These are phyloP conservation scores for Muscicapa comitata DNA, from an alignment of 2,797 vertebrate species.

Conservation along the genomic window DNA sequence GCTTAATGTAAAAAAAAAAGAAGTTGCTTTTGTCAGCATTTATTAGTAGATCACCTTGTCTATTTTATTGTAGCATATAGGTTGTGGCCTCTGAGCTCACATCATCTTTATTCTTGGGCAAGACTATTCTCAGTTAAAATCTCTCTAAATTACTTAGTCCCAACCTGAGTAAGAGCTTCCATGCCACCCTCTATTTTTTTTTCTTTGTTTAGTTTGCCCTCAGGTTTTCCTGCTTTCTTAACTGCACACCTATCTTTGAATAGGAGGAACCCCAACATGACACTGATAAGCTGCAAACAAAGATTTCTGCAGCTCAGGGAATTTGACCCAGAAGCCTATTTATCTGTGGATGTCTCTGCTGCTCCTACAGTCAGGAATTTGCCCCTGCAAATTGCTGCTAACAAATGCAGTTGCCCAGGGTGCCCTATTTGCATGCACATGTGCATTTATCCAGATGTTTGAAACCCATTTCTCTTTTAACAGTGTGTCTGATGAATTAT, in stretches of 20 bases:
- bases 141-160: background rate
- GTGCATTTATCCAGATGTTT: background rate
- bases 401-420: background rate
- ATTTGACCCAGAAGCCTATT: background rate
- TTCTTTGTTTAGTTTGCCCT: background rate
- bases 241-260: background rate
- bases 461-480: background rate
- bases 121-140: background rate
- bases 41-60: rapidly evolving
- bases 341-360: background rate
- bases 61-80: background rate
- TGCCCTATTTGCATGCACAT: background rate
- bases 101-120: background rate
- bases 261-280: background rate
- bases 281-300: background rate
- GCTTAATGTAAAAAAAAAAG: background rate
- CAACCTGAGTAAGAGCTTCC: rapidly evolving
- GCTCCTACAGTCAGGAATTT: background rate
- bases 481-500: background rate
- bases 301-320: background rate
- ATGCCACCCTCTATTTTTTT: background rate
- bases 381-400: background rate
- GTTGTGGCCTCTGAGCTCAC: background rate
- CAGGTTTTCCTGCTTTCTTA: background rate
- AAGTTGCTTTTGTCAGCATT: background rate